Percentiles rank a stretch among this genome's conserved stretches.
These are phyloP conservation scores for Paratilapia polleni DNA, from an alignment of 2,113 vertebrate species.

Conservation along the genomic window DNA sequence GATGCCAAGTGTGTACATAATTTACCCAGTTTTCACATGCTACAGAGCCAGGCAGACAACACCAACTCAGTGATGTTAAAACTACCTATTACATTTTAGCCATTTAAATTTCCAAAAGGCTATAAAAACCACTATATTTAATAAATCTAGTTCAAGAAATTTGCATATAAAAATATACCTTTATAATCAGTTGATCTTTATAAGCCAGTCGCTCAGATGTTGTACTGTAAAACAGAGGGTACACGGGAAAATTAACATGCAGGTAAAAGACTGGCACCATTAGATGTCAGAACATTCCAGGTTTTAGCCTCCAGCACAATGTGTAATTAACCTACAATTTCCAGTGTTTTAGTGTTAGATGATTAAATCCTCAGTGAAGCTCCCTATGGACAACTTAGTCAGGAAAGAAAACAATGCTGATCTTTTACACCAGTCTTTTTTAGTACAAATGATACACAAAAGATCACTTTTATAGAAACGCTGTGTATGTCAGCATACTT, in stretches of 20 bases:
- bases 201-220: conserved; percentile 22
- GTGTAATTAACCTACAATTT: conserved; percentile 12
- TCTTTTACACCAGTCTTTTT: conserved; percentile 55
- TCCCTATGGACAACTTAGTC: conserved; percentile 29
- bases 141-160: conserved; percentile 35
- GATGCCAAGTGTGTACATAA: conserved; percentile 71
- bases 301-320: conserved; percentile 64
- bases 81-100: conserved; percentile 35
- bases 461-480: conserved; percentile 54
- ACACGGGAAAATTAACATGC: conserved; percentile 29
- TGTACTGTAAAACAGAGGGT: conserved; percentile 67
- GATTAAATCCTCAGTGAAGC: conserved; percentile 34
- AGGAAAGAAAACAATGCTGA: conserved; percentile 68
- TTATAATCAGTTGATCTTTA: conserved; percentile 49
- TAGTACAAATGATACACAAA: conserved; percentile 33
- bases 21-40: conserved; percentile 42
- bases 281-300: conserved; percentile 68
- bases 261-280: conserved; percentile 37
- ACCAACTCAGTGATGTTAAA: conserved; percentile 56
- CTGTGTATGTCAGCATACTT: conserved; percentile 16
- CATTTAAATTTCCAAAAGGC: conserved; percentile 30
- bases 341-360: not conserved
- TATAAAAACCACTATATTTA: conserved; percentile 13
- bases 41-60: conserved; percentile 54
- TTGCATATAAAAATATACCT: conserved; percentile 54